phyloP scores from a whole-genome alignment of 2,113 vertebrate species.

The Myrmecobius fasciatus region DNA sequence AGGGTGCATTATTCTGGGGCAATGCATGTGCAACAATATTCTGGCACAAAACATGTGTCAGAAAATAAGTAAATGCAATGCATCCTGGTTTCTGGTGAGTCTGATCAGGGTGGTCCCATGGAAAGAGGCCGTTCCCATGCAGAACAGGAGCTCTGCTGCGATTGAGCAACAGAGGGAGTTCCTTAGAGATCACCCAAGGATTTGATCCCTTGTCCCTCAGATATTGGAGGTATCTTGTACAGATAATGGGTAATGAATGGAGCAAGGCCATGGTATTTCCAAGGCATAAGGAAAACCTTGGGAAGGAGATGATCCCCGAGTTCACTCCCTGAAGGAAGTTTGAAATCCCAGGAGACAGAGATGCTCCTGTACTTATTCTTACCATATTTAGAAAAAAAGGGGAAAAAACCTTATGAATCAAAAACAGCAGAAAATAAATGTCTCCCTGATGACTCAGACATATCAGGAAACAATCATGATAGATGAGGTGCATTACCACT shows the following conservation, averaged over 20 bases:
- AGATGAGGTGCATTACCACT: background rate
- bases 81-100: background rate
- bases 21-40: background rate
- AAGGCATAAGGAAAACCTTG: background rate
- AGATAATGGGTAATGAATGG: background rate
- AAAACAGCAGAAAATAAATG: background rate
- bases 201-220: no score
- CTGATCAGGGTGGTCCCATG: background rate
- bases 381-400: background rate
- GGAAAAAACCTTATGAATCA: background rate
- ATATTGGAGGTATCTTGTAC: background rate
- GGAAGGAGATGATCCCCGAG: background rate
- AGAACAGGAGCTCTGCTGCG: background rate
- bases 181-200: background rate
- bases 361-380: background rate
- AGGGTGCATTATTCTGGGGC: no score
- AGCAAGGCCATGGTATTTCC: rapidly evolving
- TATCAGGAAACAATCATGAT: background rate
- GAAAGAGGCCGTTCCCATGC: background rate
- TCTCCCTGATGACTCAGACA: background rate
- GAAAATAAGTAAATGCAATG: background rate
- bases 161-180: background rate
- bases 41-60: rapidly evolving
- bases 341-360: background rate
- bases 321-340: background rate